Percentiles rank a stretch among this genome's conserved stretches.
Evolutionary conservation across 2,797 vertebrate genomes (phyloP).

Genomic region (Chaenodraco wilsoni): DNA sequence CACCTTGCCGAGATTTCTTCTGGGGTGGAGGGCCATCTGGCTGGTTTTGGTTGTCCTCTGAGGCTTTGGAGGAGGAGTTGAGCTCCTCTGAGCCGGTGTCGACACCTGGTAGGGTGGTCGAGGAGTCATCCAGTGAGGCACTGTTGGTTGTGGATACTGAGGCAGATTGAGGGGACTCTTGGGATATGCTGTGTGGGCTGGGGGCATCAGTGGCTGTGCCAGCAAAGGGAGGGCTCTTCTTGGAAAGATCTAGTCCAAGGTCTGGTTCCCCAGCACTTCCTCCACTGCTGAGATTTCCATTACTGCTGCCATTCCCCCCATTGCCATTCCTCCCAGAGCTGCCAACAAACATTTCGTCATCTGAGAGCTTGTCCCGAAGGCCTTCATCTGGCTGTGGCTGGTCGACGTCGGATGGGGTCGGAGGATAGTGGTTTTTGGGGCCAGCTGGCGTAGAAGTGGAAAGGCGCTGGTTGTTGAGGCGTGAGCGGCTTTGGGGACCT

Average conservation of each 20-base stretch:
- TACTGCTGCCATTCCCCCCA: constrained; percentile 74
- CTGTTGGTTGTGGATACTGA: constrained; percentile 93
- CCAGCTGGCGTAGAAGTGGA: constrained; percentile 84
- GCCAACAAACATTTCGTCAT: constrained; percentile 91
- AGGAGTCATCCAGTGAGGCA: constrained; percentile 91
- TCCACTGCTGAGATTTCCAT: constrained; percentile 87
- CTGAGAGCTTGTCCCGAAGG: constrained; percentile 88
- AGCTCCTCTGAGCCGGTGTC: constrained; percentile 88
- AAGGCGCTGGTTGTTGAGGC: constrained; percentile 90
- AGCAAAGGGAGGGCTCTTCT: constrained; percentile 89
- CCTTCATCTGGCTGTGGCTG: constrained; percentile 81
- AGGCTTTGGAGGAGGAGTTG: constrained; percentile 73
- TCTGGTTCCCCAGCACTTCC: constrained; percentile 84
- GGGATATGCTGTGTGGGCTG: constrained; percentile 90
- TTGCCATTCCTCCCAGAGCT: constrained; percentile 84
- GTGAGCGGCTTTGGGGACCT: constrained; percentile 79
- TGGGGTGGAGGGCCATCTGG: constrained; percentile 82
- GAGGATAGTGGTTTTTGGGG: constrained; percentile 87
- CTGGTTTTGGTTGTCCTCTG: constrained; percentile 74
- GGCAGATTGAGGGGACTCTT: constrained; percentile 90
- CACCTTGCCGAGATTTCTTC: constrained; percentile 88
- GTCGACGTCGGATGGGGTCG: constrained; percentile 75
- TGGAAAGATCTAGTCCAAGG: constrained; percentile 94
- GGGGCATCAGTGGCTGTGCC: constrained; percentile 88
- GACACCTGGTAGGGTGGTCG: constrained; percentile 78